Base-by-base conservation (phyloP, 2,797 vertebrate genomes). In the Decapterus maruadsi region DNA sequence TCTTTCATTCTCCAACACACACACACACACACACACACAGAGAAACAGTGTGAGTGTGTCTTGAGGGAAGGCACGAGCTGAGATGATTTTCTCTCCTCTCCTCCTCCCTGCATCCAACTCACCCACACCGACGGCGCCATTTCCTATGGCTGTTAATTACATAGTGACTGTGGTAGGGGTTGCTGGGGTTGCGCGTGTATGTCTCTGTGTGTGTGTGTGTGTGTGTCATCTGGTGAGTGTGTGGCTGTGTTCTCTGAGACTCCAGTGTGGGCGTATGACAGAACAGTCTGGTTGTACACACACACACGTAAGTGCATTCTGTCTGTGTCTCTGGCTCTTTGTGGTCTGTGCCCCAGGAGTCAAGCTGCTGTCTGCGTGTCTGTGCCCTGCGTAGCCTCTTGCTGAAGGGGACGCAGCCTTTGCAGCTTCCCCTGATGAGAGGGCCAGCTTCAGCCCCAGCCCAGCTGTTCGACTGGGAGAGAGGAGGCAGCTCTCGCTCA, bases 221-320 rank as follows among this genome's bases (percentile, higher is more conserved):
- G 59, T 57, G 50, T 82, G 83, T 91, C 87, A 91, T 90, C 82
- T 89, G 80, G 87, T 73, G 57, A 89, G 82, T 90, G 84, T 90
- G 86, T 87, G 89, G 86, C 78, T 85, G 88, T 85, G 86, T 90
- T 90, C 88, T 87, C 82, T 31, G 82, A 93, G 89, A 92, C 89
- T 92, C 87, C 75, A 81, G 89, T 40, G 90, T 92, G 82, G 92
- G 92, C 67, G 90, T 91, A 86, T 92, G 89, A 94, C 88, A 93
- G 90, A 91, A 87, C 89, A 91, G 89, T 92, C 90, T 93, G 90
- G 92, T 93, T 90, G 78, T 61, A 75, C 16, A 59, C 36, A 58
- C 73, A 72, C 64, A 55, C 80, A 86, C 85, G 82, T n/a, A 82
- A 68, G 74, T 75, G 82, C 80, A 89, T 80, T 82, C 82, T 88